Evolutionary conservation across 2,113 vertebrate genomes (phyloP).

Genomic region (Hippocampus abdominalis): DNA sequence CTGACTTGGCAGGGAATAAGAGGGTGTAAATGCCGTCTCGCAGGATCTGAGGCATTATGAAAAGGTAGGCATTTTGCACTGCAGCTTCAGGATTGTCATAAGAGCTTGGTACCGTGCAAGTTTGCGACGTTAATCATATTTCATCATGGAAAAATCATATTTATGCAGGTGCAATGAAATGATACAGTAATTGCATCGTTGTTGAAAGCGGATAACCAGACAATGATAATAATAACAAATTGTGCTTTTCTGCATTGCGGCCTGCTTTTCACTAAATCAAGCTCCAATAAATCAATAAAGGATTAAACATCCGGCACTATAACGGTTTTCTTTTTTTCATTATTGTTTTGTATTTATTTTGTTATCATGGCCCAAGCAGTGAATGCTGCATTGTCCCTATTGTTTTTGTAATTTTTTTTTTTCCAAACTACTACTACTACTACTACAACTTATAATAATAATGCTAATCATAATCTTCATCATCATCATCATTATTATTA

Average conservation of each 20-base stretch:
- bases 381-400: too few relatives aligned
- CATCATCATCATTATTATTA: too few relatives aligned
- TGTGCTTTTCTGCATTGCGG: not conserved
- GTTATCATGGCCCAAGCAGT: too few relatives aligned
- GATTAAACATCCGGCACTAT: too few relatives aligned
- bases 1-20: slow-evolving; percentile 51
- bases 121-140: not conserved
- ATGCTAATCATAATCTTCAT: too few relatives aligned
- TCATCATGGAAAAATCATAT: not conserved
- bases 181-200: not conserved
- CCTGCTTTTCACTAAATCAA: not conserved
- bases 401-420: too few relatives aligned
- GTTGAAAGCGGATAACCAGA: not conserved
- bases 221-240: not conserved
- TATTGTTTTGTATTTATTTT: too few relatives aligned
- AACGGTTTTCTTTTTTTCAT: too few relatives aligned
- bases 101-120: not conserved
- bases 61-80: slow-evolving; percentile 45
- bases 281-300: not conserved
- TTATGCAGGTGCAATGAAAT: not conserved
- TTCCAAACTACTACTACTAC: too few relatives aligned
- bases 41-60: slow-evolving; percentile 43
- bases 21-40: slow-evolving; percentile 46
- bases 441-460: too few relatives aligned
- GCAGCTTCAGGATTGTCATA: slow-evolving; percentile 25